Evolutionary conservation across 2,113 vertebrate genomes (phyloP), one percentile per base, ranked within the genome.

Genomic region (Planiliza haematocheilus): DNA sequence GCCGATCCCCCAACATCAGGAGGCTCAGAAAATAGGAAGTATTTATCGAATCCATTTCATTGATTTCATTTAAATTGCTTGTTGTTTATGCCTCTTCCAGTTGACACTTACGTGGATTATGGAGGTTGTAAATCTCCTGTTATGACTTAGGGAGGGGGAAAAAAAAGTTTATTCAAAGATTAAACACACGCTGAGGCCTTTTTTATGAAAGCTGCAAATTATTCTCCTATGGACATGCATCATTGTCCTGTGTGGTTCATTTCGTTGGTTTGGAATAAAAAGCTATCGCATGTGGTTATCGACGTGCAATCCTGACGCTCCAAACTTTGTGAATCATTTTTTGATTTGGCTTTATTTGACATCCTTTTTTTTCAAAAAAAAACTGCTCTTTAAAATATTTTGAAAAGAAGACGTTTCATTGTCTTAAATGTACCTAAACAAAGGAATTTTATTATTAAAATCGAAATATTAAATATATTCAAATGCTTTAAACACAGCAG

Each of bases 41-140:
- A 81, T 85, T 85, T 84, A 86, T 86, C 65, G 21, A 85, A 84
- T 91, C 70, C 52, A 84, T 86, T 53, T 17, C 60, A 86, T 88
- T 77, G 89, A 90, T 88, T 90, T 59, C 10, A 78, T 78, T 83
- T 71, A 79, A 88, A 74, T 52, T 64, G 67, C 79, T 39, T 38
- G 55, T 60, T 68, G 53, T 61, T 75, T 77, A 1, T 85, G 72
- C 21, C 48, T 56, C 65, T 82, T 83, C 18, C 70, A 79, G 75
- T 80, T 78, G 83, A 81, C 70, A 66, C 58, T 77, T 49, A 39
- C 20, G 72, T 77, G 64, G 63, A 70, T 80, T 77, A 46, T 70
- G 72, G 68, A 55, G 61, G 43, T 6, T 73, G 51, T 77, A 46
- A 65, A 76, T 79, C 70, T 62, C 36, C 52, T 71, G 60, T 20